phyloP scores from a whole-genome alignment of 2,113 vertebrate genomes.

The Macheiramphus alcinus region DNA sequence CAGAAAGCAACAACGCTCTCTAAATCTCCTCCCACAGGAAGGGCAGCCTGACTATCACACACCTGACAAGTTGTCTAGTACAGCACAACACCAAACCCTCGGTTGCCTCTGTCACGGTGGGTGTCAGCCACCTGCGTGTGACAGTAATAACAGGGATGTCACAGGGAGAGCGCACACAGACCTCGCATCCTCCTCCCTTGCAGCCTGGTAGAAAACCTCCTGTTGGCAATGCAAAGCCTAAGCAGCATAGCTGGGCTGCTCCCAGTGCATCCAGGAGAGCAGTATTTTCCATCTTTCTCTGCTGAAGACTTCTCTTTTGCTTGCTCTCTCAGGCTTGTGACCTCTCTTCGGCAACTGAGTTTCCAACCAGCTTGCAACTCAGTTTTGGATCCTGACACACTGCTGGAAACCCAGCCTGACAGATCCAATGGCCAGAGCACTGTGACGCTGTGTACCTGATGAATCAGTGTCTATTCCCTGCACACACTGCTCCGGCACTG shows the following conservation, averaged over 20 bases:
- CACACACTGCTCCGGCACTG: neutral
- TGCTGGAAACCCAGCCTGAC: neutral
- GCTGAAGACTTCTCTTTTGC: neutral
- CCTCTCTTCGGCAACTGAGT: neutral
- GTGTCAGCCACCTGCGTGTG: conserved; percentile 19
- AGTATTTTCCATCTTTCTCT: neutral
- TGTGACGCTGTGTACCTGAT: neutral
- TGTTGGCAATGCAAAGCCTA: neutral
- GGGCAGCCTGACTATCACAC: neutral
- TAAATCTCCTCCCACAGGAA: conserved; percentile 1
- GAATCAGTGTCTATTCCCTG: neutral
- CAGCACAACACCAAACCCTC: neutral
- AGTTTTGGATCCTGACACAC: neutral
- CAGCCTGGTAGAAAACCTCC: neutral
- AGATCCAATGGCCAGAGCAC: neutral
- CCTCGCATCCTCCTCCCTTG: neutral
- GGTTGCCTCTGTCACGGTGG: neutral
- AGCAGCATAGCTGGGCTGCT: neutral
- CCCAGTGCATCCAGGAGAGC: neutral
- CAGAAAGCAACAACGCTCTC: neutral
- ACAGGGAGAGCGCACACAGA: neutral
- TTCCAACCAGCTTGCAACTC: neutral
- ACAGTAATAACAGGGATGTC: conserved; percentile 44
- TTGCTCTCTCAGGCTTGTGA: neutral
- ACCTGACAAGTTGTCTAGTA: neutral